A percentile compares a stretch with the other conserved stretches of the same genome.
phyloP scores from a whole-genome alignment of 2,113 vertebrate genomes.

The Haliaeetus leucogaster region DNA sequence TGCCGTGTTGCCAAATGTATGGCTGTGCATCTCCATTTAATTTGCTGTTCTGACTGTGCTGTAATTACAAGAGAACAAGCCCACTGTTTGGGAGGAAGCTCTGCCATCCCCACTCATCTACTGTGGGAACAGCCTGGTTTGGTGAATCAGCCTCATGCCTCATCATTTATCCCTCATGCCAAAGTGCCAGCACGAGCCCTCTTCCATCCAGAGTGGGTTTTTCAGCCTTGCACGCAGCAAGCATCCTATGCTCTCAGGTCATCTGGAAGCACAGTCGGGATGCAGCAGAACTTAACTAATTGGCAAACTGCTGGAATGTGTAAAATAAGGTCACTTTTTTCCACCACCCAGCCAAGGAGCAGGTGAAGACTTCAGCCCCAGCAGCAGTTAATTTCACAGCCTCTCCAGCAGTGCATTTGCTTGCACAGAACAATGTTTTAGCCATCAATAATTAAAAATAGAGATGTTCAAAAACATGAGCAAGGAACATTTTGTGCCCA shows the following conservation, averaged over 20 bases:
- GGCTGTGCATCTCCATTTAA: neutral
- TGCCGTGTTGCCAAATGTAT: neutral
- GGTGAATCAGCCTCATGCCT: neutral
- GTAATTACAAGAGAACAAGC: neutral
- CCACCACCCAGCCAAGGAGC: neutral
- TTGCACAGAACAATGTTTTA: neutral
- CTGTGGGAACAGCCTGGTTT: neutral
- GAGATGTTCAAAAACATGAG: neutral
- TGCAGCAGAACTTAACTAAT: neutral
- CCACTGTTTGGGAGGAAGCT: neutral
- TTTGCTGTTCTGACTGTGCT: neutral
- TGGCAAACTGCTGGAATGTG: neutral
- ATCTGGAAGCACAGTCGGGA: neutral
- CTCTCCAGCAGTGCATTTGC: neutral
- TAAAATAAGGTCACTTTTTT: neutral
- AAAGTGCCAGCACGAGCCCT: neutral
- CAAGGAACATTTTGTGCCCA: neutral
- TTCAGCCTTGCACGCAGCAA: neutral
- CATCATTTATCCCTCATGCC: neutral
- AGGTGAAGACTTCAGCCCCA: neutral
- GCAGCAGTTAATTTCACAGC: neutral
- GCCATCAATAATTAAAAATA: slow-evolving; percentile 37
- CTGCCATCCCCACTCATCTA: neutral
- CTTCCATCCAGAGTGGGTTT: neutral
- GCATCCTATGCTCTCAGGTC: neutral